Percentiles rank a stretch among this genome's conserved stretches.
Conservation (phyloP, 2,797 vertebrate genomes). For the Acrossocheilus fasciatus region DNA sequence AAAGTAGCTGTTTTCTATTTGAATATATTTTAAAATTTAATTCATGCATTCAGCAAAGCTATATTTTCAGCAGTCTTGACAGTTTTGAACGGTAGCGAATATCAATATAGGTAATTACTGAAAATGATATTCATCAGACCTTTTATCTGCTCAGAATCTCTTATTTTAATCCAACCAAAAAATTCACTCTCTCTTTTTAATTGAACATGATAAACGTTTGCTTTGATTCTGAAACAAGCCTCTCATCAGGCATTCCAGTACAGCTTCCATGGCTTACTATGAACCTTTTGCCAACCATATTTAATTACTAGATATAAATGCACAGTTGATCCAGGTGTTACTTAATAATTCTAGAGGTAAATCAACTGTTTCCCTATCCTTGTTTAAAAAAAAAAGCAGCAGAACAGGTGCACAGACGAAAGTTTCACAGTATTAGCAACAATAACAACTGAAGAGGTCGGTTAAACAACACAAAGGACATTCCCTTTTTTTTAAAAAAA, state of each 20-base stretch:
- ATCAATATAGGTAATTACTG: neutral
- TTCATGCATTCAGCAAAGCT: neutral
- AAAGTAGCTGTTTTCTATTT: neutral
- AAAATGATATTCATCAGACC: conserved; percentile 18
- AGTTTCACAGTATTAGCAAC: neutral
- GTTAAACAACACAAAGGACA: neutral
- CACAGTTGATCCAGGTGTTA: neutral
- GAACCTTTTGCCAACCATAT: conserved; percentile 15
- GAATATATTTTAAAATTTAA: neutral
- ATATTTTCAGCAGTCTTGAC: neutral
- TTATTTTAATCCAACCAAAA: neutral
- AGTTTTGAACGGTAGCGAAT: neutral
- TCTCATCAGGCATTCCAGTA: neutral
- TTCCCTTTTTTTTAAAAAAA: neutral
- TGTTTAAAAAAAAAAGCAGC: neutral
- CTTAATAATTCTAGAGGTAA: conserved; percentile 15
- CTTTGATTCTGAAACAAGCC: conserved; percentile 5
- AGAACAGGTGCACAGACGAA: neutral
- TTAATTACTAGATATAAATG: conserved; percentile 2
- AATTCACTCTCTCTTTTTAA: neutral
- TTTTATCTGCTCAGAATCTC: neutral
- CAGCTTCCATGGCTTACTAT: neutral
- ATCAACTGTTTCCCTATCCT: neutral
- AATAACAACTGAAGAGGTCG: neutral
- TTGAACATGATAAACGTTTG: neutral